phyloP scores from a whole-genome alignment of 2,797 vertebrate species.

The Amniataba percoides region DNA sequence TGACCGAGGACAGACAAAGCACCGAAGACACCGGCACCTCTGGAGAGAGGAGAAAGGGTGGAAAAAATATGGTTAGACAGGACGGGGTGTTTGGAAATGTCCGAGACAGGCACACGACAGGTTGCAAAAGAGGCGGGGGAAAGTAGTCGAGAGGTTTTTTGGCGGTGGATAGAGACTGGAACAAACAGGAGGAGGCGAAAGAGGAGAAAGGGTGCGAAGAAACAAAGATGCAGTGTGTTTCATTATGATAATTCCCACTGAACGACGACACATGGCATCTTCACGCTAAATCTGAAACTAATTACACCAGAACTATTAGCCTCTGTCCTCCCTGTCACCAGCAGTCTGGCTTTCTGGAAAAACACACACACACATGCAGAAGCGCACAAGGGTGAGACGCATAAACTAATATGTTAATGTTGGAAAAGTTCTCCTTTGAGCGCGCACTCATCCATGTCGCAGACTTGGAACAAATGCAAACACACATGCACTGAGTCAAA shows the following conservation, averaged over 20 bases:
- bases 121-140: constrained; percentile 6
- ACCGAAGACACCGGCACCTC: constrained; percentile 91
- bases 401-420: constrained; percentile 1
- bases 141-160: not conserved
- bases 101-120: constrained; percentile 28
- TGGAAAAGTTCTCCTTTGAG: constrained; percentile 18
- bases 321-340: constrained; percentile 54
- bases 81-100: constrained; percentile 17
- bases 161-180: constrained; percentile 31
- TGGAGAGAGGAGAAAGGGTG: constrained; percentile 61
- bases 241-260: constrained; percentile 66
- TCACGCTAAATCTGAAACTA: constrained; percentile 77
- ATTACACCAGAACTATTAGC: constrained; percentile 75
- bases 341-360: constrained; percentile 41
- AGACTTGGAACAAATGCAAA: constrained; percentile 14
- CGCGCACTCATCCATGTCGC: constrained; percentile 22
- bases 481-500: constrained; percentile 39
- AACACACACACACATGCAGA: constrained; percentile 31
- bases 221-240: constrained; percentile 68
- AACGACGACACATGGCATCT: constrained; percentile 76
- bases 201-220: constrained; percentile 32
- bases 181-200: constrained; percentile 28
- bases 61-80: constrained; percentile 32
- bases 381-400: not conserved
- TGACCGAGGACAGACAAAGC: constrained; percentile 91